Percentiles rank a stretch among this genome's conserved stretches.
These are phyloP conservation scores for Drosophila pseudotakahashii DNA, from an alignment of 2,888 invertebrate genomes.

Conservation along the genomic window DNA sequence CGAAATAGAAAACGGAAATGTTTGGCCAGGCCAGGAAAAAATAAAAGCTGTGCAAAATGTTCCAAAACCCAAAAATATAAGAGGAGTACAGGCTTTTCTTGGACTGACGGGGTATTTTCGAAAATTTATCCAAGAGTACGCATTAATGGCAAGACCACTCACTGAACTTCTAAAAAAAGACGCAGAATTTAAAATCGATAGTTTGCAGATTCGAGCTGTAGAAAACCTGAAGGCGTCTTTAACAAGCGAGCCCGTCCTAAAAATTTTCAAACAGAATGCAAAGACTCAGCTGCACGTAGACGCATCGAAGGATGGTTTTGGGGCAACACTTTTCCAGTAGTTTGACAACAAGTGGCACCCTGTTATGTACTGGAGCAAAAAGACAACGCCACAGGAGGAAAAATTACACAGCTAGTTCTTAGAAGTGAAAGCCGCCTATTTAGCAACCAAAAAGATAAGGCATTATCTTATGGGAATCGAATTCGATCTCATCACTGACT, in stretches of 20 bases:
- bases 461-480: too few species aligned
- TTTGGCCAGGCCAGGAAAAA: too few species aligned
- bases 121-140: neutral
- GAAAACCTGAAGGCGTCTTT: neutral
- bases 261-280: too few species aligned
- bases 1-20: too few species aligned
- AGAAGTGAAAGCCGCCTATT: neutral
- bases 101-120: neutral
- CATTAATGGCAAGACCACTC: neutral
- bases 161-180: neutral
- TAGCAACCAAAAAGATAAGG: neutral
- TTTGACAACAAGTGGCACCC: neutral
- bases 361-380: neutral
- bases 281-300: neutral
- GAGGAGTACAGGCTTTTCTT: neutral
- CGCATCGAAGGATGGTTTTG: neutral
- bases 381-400: neutral
- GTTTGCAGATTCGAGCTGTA: neutral
- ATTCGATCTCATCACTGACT: neutral
- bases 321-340: neutral
- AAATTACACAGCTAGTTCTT: neutral
- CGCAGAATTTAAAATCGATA: neutral
- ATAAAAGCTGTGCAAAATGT: neutral
- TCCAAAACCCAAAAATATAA: neutral
- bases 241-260: neutral